Base-by-base conservation (phyloP, 2,888 invertebrate genomes). In the Agapetus fuscipes region DNA sequence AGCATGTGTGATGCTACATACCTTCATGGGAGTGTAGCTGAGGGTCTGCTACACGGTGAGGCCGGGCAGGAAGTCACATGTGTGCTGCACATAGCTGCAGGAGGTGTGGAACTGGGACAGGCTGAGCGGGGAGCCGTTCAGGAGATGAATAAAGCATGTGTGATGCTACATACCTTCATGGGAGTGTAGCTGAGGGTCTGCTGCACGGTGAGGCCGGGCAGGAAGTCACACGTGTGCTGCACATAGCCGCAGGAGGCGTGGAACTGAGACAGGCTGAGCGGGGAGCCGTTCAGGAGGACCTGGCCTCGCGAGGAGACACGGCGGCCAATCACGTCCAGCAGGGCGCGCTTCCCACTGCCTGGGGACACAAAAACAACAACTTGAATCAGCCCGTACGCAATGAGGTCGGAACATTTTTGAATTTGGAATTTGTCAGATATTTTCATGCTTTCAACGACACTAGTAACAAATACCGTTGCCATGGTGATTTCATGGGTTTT, bases 331-430 rank as follows among this genome's bases (percentile, higher is more conserved):
- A 95, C 94, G 59, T 96, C 95, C 5, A 97, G 67, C 3, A 97
- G 74, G 0, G 94, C 94, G 20, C 91, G 79, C 58, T 97, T 97
- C 1, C 96, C 96, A 51, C 93, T 93, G 10, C 91, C 91, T 89
- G 52, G 15, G n/a, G n/a, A n/a, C n/a, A n/a, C n/a, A n/a, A n/a
- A n/a, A n/a, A n/a, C n/a, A n/a, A n/a, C n/a, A n/a, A n/a, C n/a
- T n/a, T 59, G 53, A 40, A 20, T 12, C 36, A 38, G n/a, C n/a
- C n/a, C n/a, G n/a, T n/a, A n/a, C n/a, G n/a, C n/a, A n/a, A n/a
- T n/a, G n/a, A n/a, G n/a, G n/a, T n/a, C n/a, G n/a, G n/a, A n/a
- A n/a, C n/a, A n/a, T n/a, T n/a, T n/a, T n/a, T n/a, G n/a, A n/a
- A n/a, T n/a, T n/a, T n/a, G n/a, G n/a, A n/a, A n/a, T n/a, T n/a